Evolutionary conservation across 1,140 invertebrate species (phyloP).

Genomic region (Cylas formicarius): DNA sequence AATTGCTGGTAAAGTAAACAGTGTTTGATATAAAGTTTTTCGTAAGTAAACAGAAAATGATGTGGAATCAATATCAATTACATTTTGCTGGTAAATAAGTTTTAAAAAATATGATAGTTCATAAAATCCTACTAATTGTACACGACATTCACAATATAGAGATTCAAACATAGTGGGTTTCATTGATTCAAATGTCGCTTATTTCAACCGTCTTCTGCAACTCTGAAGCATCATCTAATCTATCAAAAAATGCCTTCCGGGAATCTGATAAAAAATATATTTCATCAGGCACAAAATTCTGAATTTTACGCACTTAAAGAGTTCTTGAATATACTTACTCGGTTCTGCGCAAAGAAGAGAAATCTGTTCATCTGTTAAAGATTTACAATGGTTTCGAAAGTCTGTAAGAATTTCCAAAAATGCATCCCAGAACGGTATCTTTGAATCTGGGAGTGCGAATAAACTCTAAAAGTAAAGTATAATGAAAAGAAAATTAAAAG

Average conservation of each 20-base stretch:
- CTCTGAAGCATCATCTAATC: conserved; percentile 26
- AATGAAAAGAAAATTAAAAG: background rate
- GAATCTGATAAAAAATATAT: conserved; percentile 22
- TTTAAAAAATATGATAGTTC: too few species aligned
- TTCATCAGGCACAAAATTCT: background rate
- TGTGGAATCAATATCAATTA: too few species aligned
- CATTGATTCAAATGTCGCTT: too few species aligned
- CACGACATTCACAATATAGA: too few species aligned
- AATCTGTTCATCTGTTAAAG: conserved; percentile 49
- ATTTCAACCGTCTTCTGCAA: too few species aligned
- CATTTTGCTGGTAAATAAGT: too few species aligned
- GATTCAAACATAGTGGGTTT: too few species aligned
- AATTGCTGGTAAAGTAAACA: too few species aligned
- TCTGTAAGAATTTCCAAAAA: conserved; percentile 50
- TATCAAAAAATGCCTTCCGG: conserved; percentile 24
- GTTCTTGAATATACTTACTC: conserved; percentile 32
- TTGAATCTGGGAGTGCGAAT: conserved; percentile 44
- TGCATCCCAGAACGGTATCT: conserved; percentile 51
- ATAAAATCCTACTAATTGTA: too few species aligned
- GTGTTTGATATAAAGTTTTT: too few species aligned
- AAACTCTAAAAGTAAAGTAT: conserved; percentile 38
- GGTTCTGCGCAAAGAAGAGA: conserved; percentile 47
- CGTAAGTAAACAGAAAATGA: too few species aligned
- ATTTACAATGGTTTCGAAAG: conserved; percentile 51
- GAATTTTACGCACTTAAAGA: conserved; percentile 7